A percentile compares a stretch with the other conserved stretches of the same genome.
phyloP scores from a whole-genome alignment of 2,797 vertebrate genomes.

The Sibirionetta formosa region DNA sequence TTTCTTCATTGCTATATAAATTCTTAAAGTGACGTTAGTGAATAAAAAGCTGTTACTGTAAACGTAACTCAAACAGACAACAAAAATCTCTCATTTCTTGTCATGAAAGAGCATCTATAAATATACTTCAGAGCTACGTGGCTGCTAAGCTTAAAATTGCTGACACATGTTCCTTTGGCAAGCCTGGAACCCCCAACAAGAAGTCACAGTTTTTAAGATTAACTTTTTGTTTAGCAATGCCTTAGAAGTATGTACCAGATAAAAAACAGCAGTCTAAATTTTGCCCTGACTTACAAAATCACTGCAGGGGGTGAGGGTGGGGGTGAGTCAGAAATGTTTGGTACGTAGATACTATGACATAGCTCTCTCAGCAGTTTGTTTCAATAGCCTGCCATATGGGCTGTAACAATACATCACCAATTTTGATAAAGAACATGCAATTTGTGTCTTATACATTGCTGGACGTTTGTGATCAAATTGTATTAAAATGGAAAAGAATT shows the following conservation, averaged over 20 bases:
- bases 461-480: background rate
- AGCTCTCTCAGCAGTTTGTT: slow-evolving; percentile 25
- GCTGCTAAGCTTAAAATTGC: slow-evolving; percentile 18
- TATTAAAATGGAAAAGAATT: background rate
- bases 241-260: slow-evolving; percentile 48
- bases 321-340: slow-evolving; percentile 22
- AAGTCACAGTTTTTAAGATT: slow-evolving; percentile 38
- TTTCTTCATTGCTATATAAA: background rate
- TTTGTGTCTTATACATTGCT: background rate
- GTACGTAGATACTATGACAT: background rate
- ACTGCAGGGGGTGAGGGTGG: background rate
- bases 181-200: background rate
- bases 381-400: background rate
- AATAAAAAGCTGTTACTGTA: background rate
- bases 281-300: slow-evolving; percentile 48
- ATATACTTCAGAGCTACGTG: background rate
- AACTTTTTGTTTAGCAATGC: slow-evolving; percentile 42
- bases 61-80: background rate
- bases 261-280: background rate
- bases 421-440: background rate
- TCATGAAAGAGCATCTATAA: background rate
- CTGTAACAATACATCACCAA: background rate
- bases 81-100: background rate
- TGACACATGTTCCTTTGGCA: slow-evolving; percentile 39
- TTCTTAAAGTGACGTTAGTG: background rate